Base-by-base conservation (phyloP, 2,888 invertebrate species). In the Rugalucina vietnamica region DNA sequence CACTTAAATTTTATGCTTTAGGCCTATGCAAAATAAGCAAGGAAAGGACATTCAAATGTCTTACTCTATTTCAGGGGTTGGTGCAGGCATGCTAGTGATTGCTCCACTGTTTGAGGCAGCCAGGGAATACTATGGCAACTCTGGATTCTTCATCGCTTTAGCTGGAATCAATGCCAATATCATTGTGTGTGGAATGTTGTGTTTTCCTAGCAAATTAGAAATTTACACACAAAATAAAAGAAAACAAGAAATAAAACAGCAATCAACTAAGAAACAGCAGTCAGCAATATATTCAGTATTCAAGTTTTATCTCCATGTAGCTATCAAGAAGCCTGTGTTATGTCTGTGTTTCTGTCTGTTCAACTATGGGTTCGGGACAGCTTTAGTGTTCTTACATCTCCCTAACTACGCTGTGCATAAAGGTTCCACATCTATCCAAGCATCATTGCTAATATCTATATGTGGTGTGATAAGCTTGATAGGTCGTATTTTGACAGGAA, bases 81-180 rank as follows among this genome's bases (percentile, higher is more conserved):
- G 86, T 34, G 76, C 72, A 0, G 86, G 86, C n/a, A 60, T 81
- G 0, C 81, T 83, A n/a, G 65, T 79, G 1, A 50, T 86, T 12
- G 79, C 83, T 5, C 86, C 86, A 34, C 50, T 86, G 29, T 81
- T 86, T 69, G 83, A 86, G 34, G 18, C 80, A 8, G 75, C 83
- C 36, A 73, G 79, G 29, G 73, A 81, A 14, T 69, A 79, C 34
- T 86, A 83, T 54, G 86, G 83, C 27, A 70, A 70, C n/a, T 39
- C 49, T 2, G 86, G 86, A 10, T 76, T 84, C 60, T 86, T 86
- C 73, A 72, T 85, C 14, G 75, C 80, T n/a, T 37, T 82, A 0
- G 80, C 85, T 27, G 82, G 69, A 29, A 78, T 85, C 75, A 49
- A 74, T 24, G 71, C 77, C n/a, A 81, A 84, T 60, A 39, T 84